Evolutionary conservation across 2,888 invertebrate species (phyloP).

Genomic region (Monopis laevigella): DNA sequence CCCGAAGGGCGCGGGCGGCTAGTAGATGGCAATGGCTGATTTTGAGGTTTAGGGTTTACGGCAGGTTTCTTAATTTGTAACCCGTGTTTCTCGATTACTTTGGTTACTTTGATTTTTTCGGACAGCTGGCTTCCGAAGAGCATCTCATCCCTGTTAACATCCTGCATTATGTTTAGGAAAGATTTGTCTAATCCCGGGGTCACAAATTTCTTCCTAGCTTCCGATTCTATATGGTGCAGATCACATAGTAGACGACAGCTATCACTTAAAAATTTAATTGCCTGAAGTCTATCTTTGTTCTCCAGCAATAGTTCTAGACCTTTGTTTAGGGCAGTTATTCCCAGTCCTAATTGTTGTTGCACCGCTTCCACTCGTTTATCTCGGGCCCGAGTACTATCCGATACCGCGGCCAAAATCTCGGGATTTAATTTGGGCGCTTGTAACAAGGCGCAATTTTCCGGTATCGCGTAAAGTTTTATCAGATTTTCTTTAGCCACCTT

Average conservation of each 20-base stretch:
- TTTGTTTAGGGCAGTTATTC: slow-evolving; percentile 17
- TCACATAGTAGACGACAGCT: no score
- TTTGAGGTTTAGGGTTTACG: neutral
- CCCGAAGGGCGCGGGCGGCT: slow-evolving; percentile 8
- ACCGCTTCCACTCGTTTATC: slow-evolving; percentile 14
- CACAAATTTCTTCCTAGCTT: no score
- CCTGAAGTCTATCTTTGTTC: neutral
- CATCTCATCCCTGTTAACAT: slow-evolving; percentile 3
- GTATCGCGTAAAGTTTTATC: no score
- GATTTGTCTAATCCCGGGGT: no score
- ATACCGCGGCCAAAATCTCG: slow-evolving; percentile 17
- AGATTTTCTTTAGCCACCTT: no score
- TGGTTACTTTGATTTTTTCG: slow-evolving; percentile 7
- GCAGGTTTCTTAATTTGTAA: slow-evolving; percentile 1
- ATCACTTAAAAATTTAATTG: neutral
- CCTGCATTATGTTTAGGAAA: neutral
- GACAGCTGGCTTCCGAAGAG: slow-evolving; percentile 3
- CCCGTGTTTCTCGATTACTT: slow-evolving; percentile 6
- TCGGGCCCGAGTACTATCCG: slow-evolving; percentile 13
- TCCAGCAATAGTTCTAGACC: neutral
- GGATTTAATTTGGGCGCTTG: slow-evolving; percentile 17
- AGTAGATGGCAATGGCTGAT: neutral
- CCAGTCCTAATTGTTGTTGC: slow-evolving; percentile 19
- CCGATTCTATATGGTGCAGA: no score
- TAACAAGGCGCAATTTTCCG: slow-evolving; percentile 16